Evolutionary conservation across 2,888 invertebrate genomes (phyloP).

Genomic region (Phortica okadai): DNA sequence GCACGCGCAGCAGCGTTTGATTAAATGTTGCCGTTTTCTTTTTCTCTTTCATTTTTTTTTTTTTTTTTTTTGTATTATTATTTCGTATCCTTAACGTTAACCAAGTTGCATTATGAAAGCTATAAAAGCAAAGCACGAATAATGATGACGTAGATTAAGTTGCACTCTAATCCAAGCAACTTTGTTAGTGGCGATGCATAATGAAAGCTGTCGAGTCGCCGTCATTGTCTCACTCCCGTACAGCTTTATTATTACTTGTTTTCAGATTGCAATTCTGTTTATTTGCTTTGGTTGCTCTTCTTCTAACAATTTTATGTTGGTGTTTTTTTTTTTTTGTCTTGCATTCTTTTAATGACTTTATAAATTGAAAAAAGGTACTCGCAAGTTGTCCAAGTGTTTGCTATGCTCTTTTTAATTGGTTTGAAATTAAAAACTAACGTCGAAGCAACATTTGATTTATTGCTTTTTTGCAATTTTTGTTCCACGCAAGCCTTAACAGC

Average conservation of each 20-base stretch:
- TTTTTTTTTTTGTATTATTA: not conserved
- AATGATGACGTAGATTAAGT: constrained; percentile 33
- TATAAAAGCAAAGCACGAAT: not conserved
- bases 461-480: constrained; percentile 55
- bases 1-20: constrained; percentile 51
- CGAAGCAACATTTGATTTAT: constrained; percentile 54
- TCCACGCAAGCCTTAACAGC: constrained; percentile 36
- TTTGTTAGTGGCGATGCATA: not conserved
- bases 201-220: not conserved
- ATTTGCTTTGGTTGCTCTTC: not conserved
- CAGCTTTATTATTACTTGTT: too few relatives aligned
- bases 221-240: too few relatives aligned
- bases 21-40: constrained; percentile 50
- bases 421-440: constrained; percentile 57
- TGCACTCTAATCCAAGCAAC: not conserved
- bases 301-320: not conserved
- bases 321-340: not conserved
- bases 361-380: not conserved
- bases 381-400: not conserved
- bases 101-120: constrained; percentile 1
- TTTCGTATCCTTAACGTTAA: not conserved
- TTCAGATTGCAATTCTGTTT: not conserved
- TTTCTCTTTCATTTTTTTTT: not conserved
- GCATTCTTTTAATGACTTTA: not conserved
- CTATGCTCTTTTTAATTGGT: constrained; percentile 57